Evolutionary conservation across 2,888 invertebrate genomes (phyloP).

Genomic region (Megalurothrips usitatus): DNA sequence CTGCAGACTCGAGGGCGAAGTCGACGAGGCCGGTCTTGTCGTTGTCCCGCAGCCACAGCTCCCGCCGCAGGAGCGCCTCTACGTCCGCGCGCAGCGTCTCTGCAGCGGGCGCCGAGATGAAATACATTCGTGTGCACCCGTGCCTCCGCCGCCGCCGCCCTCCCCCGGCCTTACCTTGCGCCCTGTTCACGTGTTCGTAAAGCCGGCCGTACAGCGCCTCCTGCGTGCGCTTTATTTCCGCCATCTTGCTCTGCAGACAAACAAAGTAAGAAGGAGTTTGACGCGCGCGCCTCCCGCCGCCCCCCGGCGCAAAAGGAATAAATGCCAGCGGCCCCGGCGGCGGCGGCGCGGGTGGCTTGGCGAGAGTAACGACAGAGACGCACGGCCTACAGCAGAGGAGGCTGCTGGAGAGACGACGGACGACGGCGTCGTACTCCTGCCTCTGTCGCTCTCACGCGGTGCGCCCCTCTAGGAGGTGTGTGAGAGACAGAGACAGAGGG

Average conservation of each 20-base stretch:
- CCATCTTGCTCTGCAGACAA: background rate
- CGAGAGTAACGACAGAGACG: no score
- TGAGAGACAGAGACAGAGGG: no score
- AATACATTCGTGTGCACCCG: background rate
- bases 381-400: no score
- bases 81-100: background rate
- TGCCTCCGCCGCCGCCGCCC: no score
- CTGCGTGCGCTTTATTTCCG: background rate
- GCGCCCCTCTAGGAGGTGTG: no score
- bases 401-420: no score
- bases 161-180: background rate
- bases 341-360: no score
- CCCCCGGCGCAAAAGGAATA: background rate
- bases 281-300: no score
- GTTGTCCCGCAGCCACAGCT: background rate
- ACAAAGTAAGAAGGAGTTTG: background rate
- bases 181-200: background rate
- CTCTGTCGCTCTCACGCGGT: no score
- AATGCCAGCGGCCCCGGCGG: no score
- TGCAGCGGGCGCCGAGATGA: background rate
- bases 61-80: background rate
- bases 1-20: background rate
- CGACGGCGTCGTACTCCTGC: no score
- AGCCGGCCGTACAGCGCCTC: background rate
- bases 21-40: constrained; percentile 4